A percentile compares a stretch with the other conserved stretches of the same genome.
phyloP scores from a whole-genome alignment of 2,113 vertebrate genomes.

The Drymodes brunneopygia region DNA sequence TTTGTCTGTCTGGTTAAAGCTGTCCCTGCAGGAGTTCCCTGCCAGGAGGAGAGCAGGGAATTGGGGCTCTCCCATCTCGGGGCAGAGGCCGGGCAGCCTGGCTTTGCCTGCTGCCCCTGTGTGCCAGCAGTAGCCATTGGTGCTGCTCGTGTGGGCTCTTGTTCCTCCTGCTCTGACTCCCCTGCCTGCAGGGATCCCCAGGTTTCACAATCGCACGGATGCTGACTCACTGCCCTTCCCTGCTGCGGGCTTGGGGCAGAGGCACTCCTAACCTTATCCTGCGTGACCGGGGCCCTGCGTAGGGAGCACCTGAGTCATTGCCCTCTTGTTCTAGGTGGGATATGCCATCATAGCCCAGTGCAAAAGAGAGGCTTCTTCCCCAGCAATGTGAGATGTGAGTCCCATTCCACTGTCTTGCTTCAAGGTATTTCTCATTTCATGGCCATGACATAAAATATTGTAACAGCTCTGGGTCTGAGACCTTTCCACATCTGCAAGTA shows the following conservation, averaged over 20 bases:
- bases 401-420: background rate
- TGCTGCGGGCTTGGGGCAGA: background rate
- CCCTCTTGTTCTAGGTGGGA: background rate
- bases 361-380: background rate
- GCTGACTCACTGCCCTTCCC: background rate
- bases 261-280: background rate
- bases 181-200: background rate
- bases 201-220: accelerated
- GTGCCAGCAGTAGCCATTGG: accelerated
- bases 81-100: background rate
- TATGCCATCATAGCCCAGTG: accelerated
- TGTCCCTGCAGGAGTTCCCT: background rate
- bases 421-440: background rate
- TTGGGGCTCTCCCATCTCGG: accelerated
- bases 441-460: background rate
- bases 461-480: background rate
- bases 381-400: accelerated
- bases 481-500: background rate
- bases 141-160: accelerated
- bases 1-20: background rate
- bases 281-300: background rate
- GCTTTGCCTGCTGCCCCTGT: background rate
- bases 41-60: background rate
- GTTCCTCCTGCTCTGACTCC: background rate
- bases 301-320: background rate